Percentiles rank a stretch among this genome's conserved stretches.
Conservation (phyloP, 2,888 invertebrate genomes). For the Epistrophe grossulariae region DNA sequence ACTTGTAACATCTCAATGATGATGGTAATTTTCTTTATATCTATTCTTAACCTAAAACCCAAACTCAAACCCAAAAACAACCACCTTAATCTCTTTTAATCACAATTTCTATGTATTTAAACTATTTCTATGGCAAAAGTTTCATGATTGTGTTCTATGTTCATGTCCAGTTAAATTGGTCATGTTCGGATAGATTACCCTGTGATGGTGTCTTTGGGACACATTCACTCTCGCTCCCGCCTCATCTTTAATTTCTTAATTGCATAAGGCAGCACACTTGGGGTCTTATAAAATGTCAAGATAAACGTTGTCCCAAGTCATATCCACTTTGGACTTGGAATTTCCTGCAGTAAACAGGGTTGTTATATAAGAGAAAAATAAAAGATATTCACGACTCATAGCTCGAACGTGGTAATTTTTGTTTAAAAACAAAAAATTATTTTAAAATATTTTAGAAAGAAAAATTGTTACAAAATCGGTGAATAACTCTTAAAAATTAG, state of each 20-base stretch:
- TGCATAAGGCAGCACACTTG: constrained; percentile 43
- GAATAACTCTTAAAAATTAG: too few relatives aligned
- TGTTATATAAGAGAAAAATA: constrained; percentile 9
- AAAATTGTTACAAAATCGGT: too few relatives aligned
- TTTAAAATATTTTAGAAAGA: too few relatives aligned
- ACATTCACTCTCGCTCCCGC: background rate
- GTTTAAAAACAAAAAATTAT: too few relatives aligned
- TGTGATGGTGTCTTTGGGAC: constrained; percentile 11
- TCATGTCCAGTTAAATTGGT: constrained; percentile 8
- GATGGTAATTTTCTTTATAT: constrained; percentile 24
- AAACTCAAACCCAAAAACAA: background rate
- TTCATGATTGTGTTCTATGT: constrained; percentile 17
- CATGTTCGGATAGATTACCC: constrained; percentile 22
- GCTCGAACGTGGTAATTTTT: too few relatives aligned
- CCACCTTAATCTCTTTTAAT: constrained; percentile 19
- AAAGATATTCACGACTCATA: too few relatives aligned
- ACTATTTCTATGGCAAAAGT: constrained; percentile 21
- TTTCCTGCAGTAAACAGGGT: background rate
- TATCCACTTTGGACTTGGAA: background rate
- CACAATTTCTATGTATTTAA: background rate
- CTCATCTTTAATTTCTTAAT: constrained; percentile 63
- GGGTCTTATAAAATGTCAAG: constrained; percentile 36
- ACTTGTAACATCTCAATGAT: constrained; percentile 26
- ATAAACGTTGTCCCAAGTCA: constrained; percentile 21
- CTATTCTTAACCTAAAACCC: background rate